Evolutionary conservation across 1,140 invertebrate species (phyloP), one percentile per base, ranked within the genome.

Genomic region (Capitella teleta): DNA sequence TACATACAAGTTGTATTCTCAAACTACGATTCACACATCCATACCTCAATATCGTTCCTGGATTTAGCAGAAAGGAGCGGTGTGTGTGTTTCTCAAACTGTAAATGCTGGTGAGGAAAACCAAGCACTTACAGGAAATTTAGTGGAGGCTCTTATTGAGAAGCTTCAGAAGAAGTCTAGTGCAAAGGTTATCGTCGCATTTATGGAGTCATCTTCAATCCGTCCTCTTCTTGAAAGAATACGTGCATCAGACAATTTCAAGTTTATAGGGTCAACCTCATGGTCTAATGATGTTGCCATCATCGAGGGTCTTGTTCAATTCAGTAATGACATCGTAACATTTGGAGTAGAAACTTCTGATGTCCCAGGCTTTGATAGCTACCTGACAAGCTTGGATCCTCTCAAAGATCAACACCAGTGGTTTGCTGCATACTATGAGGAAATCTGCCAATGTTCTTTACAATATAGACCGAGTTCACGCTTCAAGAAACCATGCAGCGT

Each of bases 341-440:
- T 5, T 3, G 42, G 23, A 25, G 10, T 32, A 32, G n/a, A 32
- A 32, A 32, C 30, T n/a, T n/a, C 70, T 18, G 72, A 73, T 54
- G 49, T 74, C 14, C 68, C 69, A 23, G 61, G 64, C 16, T 69
- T 73, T 51, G 64, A 71, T 38, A 23, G 51, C 19, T 76, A 70
- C 50, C 53, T 75, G 30, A 63, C 66, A 18, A 50, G 56, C 16
- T 60, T 73, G 46, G 67, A 55, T 5, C 64, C 71, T 30, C 49
- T 54, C 16, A 67, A 61, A 23, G 70, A 73, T 1, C 53, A 55
- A 1, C 68, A 75, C 42, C 68, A 74, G 1, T 77, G 74, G 74
- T 75, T 75, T 48, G 60, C 70, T 38, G 74, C 75, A 41, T 74
- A 66, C 52, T 75, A 66, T 58, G 64, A 75, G 41, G 46, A 63